phyloP scores from a whole-genome alignment of 2,797 vertebrate genomes.

The Rhincodon typus region DNA sequence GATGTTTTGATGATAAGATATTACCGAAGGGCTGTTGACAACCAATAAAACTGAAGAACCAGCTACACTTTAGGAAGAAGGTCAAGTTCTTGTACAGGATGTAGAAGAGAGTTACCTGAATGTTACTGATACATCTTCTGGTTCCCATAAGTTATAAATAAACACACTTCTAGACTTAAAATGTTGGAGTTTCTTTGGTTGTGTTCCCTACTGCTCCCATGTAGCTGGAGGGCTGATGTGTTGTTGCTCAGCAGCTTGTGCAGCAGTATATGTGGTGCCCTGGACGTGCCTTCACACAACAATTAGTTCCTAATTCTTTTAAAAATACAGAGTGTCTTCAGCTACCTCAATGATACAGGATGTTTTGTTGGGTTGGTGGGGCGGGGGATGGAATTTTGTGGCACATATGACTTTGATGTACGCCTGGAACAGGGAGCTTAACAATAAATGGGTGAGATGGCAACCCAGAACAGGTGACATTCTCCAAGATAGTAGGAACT shows the following conservation, averaged over 20 bases:
- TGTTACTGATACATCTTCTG: neutral
- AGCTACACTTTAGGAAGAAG: neutral
- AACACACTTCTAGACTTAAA: neutral
- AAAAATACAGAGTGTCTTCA: neutral
- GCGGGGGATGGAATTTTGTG: too few species aligned
- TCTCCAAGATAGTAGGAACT: too few species aligned
- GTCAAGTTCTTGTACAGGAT: neutral
- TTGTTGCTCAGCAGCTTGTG: neutral
- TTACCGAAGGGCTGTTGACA: neutral
- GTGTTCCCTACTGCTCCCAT: neutral
- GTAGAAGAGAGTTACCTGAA: neutral
- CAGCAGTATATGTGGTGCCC: neutral
- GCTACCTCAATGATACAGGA: too few species aligned
- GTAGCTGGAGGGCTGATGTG: neutral
- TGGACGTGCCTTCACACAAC: neutral
- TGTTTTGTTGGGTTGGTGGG: too few species aligned
- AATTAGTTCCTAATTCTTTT: neutral
- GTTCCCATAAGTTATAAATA: neutral
- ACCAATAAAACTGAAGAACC: neutral
- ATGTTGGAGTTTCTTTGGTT: neutral
- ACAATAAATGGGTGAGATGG: too few species aligned
- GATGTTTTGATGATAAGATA: neutral
- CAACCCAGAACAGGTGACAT: too few species aligned
- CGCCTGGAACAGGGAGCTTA: too few species aligned
- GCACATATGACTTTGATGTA: too few species aligned